Evolutionary conservation across 2,113 vertebrate genomes (phyloP), one percentile per base, ranked within the genome.

Genomic region (Monopterus albus): DNA sequence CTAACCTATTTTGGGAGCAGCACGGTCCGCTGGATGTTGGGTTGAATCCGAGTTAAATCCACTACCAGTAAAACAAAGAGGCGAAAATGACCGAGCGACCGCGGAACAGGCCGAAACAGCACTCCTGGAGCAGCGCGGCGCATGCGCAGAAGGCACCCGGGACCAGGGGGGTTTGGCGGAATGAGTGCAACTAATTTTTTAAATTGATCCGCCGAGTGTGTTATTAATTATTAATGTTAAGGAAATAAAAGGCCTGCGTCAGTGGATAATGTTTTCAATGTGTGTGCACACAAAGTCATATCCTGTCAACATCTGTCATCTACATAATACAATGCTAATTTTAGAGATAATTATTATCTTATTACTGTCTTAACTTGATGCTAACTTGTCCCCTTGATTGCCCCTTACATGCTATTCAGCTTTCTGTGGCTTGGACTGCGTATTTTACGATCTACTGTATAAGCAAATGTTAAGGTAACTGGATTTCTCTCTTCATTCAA

Each of bases 1-100:
- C 93, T 91, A 72, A 94, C 93, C 93, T 93, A 91, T 87, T n/a
- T 84, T 49, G 67, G 71, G 77, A 83, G 83, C 85, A 78, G 79
- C 88, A 39, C 83, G 56, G 91, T 91, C 90, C 87, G 90, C 84
- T 82, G 87, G 92, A 88, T 91, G 83, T 84, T 60, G 87, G 87
- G 72, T 78, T 75, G 91, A 89, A 92, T 91, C 91, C 92, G 91
- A 93, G 91, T 93, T 93, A 92, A 94, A 93, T 93, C 91, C 92
- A 94, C 93, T 89, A 91, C 82, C 91, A 73, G 91, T 94, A 93
- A 92, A 94, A 94, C 93, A 94, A 94, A 94, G 93, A 94, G 93
- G 92, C 93, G 93, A 94, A 94, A 92, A 93, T 92, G 82, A 91
- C 89, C 93, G 93, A 94, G 89, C 85, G 86, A 85, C 91, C 87